These are phyloP conservation scores for Calephelis perditalis DNA, from an alignment of 2,888 invertebrate genomes.

Conservation along the genomic window DNA sequence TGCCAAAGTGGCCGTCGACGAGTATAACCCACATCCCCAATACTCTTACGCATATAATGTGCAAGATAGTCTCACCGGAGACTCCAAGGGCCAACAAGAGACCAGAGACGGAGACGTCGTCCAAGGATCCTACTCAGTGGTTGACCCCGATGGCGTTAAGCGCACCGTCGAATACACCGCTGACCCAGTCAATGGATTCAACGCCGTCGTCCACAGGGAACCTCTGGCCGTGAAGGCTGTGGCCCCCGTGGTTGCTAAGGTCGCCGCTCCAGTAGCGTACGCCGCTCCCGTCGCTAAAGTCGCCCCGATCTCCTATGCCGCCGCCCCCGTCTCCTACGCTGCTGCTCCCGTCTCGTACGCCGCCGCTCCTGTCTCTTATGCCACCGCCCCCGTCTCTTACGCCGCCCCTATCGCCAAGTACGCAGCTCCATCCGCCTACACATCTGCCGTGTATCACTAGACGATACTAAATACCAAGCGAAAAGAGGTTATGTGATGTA, in stretches of 20 bases:
- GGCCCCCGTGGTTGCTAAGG: slow-evolving; percentile 49
- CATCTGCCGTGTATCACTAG: slow-evolving; percentile 60
- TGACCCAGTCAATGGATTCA: slow-evolving; percentile 71
- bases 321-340: neutral
- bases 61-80: slow-evolving; percentile 48
- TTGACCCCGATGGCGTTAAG: slow-evolving; percentile 57
- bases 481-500: slow-evolving; percentile 16
- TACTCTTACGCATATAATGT: slow-evolving; percentile 78
- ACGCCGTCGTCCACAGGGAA: slow-evolving; percentile 75
- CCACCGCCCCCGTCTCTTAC: slow-evolving; percentile 38
- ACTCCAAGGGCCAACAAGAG: slow-evolving; percentile 58
- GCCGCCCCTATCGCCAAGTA: no score
- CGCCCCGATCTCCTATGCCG: slow-evolving; percentile 30
- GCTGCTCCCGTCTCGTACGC: slow-evolving; percentile 35
- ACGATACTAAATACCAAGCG: slow-evolving; percentile 43
- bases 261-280: slow-evolving; percentile 38
- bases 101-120: slow-evolving; percentile 62
- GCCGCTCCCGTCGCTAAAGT: slow-evolving; percentile 37
- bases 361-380: slow-evolving; percentile 36
- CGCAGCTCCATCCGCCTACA: slow-evolving; percentile 46
- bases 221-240: slow-evolving; percentile 48
- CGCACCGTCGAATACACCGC: slow-evolving; percentile 75
- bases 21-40: slow-evolving; percentile 34
- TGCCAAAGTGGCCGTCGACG: no score
- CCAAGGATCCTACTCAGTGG: no score